Percentiles rank a stretch among this genome's conserved stretches.
phyloP scores from a whole-genome alignment of 2,113 vertebrate genomes.

The Parotia lawesii region DNA sequence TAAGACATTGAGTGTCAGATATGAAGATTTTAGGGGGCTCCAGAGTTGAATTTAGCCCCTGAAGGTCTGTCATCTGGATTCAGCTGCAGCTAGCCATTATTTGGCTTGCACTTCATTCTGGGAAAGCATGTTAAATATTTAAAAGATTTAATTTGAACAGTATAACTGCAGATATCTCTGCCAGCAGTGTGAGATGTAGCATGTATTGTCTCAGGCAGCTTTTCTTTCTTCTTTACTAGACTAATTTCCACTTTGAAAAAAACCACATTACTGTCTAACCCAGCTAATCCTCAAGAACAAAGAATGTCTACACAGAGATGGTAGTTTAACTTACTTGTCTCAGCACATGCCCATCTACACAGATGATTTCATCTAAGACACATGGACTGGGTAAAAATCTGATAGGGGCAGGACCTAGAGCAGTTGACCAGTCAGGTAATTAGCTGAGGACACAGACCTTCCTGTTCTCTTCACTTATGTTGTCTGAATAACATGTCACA shows the following conservation, averaged over 20 bases:
- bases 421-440: neutral
- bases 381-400: neutral
- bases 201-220: neutral
- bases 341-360: neutral
- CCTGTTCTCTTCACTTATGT: neutral
- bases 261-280: neutral
- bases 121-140: slow-evolving; percentile 37
- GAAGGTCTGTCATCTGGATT: slow-evolving; percentile 58
- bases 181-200: neutral
- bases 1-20: neutral
- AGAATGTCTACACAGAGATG: neutral
- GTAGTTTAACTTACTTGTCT: neutral
- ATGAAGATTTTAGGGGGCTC: neutral
- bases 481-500: neutral
- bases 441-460: neutral
- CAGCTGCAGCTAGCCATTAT: slow-evolving; percentile 65
- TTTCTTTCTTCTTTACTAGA: neutral
- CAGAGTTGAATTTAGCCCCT: neutral
- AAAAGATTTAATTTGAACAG: neutral
- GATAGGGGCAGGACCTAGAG: neutral
- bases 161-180: neutral
- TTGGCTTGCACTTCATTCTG: slow-evolving; percentile 16
- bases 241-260: neutral
- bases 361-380: neutral
- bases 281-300: slow-evolving; percentile 21